Conservation (phyloP, 1,140 invertebrate species). For the Camponotus floridanus region DNA sequence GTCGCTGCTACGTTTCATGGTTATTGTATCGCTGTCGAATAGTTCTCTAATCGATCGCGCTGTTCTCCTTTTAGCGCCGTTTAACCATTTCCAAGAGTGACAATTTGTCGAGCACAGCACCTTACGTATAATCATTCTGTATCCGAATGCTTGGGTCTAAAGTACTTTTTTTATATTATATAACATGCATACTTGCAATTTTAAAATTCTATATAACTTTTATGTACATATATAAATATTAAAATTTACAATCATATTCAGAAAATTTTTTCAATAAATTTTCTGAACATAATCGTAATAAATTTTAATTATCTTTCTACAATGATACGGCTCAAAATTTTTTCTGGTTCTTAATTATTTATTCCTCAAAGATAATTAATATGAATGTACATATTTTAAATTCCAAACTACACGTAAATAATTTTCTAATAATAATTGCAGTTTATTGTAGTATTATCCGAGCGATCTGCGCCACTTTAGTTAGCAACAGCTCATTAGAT, state of each 20-base stretch:
- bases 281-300: not conserved
- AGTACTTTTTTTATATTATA: not conserved
- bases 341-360: not conserved
- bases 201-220: slow-evolving; percentile 7
- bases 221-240: not conserved
- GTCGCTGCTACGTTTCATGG: slow-evolving; percentile 37
- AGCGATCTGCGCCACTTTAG: slow-evolving; percentile 51
- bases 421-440: not conserved
- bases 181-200: not conserved
- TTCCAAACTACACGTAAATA: not conserved
- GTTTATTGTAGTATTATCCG: slow-evolving; percentile 9
- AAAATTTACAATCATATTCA: no score
- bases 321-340: not conserved
- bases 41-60: slow-evolving; percentile 38
- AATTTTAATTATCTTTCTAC: slow-evolving; percentile 8
- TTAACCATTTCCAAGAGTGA: slow-evolving; percentile 39
- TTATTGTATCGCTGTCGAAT: slow-evolving; percentile 54
- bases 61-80: slow-evolving; percentile 33
- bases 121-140: slow-evolving; percentile 16
- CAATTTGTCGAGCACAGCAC: slow-evolving; percentile 5
- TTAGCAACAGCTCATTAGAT: slow-evolving; percentile 56
- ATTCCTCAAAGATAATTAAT: not conserved
- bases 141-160: not conserved
- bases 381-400: no score
- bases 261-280: not conserved